phyloP scores from a whole-genome alignment of 2,888 invertebrate genomes.

The Phasia obesa region DNA sequence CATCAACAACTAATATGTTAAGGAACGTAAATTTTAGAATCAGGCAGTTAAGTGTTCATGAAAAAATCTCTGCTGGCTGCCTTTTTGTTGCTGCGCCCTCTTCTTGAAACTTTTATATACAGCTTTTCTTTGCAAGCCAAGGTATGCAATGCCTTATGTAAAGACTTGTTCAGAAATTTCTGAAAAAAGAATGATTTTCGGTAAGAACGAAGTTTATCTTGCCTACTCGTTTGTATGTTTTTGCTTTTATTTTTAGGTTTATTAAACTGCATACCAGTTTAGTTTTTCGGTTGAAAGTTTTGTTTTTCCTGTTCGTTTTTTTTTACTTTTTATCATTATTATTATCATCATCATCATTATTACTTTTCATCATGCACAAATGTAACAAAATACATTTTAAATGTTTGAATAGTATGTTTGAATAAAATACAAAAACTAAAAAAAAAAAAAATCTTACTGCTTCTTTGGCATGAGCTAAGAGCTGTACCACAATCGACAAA shows the following conservation, averaged over 20 bases:
- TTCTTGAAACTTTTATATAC: slow-evolving; percentile 23
- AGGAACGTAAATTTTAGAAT: slow-evolving; percentile 78
- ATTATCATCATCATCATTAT: slow-evolving; percentile 44
- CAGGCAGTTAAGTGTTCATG: slow-evolving; percentile 73
- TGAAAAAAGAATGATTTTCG: slow-evolving; percentile 32
- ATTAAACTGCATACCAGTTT: slow-evolving; percentile 67
- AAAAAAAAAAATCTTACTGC: neutral
- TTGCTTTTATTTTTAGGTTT: slow-evolving; percentile 55
- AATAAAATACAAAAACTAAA: neutral
- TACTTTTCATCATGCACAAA: slow-evolving; percentile 52
- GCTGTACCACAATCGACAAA: neutral
- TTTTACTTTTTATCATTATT: neutral
- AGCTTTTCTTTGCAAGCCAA: slow-evolving; percentile 47
- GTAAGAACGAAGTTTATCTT: slow-evolving; percentile 54
- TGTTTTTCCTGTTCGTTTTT: slow-evolving; percentile 39
- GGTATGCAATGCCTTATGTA: slow-evolving; percentile 58
- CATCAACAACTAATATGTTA: slow-evolving; percentile 71
- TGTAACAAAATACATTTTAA: slow-evolving; percentile 52
- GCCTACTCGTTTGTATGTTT: slow-evolving; percentile 18
- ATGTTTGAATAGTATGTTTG: slow-evolving; percentile 10
- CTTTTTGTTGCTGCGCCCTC: slow-evolving; percentile 27
- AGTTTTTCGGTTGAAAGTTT: slow-evolving; percentile 34
- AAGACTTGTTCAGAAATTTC: slow-evolving; percentile 36
- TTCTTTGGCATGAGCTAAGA: slow-evolving; percentile 38
- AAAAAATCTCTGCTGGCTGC: slow-evolving; percentile 52